Evolutionary conservation across 2,888 invertebrate genomes (phyloP).

Genomic region (Vandiemenella viatica): DNA sequence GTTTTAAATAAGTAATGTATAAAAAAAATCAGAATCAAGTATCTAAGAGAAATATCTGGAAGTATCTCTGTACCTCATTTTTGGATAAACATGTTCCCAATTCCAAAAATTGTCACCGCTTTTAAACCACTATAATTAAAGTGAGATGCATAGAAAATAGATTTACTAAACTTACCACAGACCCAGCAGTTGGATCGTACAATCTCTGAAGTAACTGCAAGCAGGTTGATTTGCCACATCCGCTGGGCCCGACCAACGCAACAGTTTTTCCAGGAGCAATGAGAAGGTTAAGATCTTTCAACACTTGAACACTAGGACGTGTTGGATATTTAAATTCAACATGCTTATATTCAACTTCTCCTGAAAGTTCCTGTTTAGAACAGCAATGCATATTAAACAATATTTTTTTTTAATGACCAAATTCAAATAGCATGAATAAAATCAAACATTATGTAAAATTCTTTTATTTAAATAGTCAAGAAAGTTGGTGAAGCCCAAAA

Average conservation of each 20-base stretch:
- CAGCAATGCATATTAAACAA: background rate
- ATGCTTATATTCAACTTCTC: conserved; percentile 41
- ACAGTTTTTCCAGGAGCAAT: conserved; percentile 56
- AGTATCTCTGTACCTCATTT: too few species aligned
- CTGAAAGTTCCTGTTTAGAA: conserved; percentile 7
- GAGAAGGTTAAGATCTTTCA: conserved; percentile 51
- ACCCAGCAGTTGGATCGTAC: conserved; percentile 57
- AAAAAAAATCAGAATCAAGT: too few species aligned
- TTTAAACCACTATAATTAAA: too few species aligned
- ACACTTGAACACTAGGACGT: conserved; percentile 53
- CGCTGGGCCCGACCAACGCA: conserved; percentile 63
- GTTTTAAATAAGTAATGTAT: too few species aligned
- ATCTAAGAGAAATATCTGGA: too few species aligned
- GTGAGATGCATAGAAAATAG: too few species aligned
- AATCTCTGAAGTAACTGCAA: conserved; percentile 63
- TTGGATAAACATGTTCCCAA: too few species aligned
- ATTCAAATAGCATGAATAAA: too few species aligned
- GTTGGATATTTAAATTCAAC: conserved; percentile 72
- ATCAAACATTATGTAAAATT: too few species aligned
- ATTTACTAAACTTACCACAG: conserved; percentile 31
- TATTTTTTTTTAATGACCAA: background rate
- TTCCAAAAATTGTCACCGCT: too few species aligned
- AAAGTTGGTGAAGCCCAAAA: too few species aligned
- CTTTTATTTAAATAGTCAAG: too few species aligned
- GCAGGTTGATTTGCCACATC: conserved; percentile 71